Evolutionary conservation across 2,113 vertebrate species (phyloP), one percentile per base, ranked within the genome.

Genomic region (Chloropsis cyanopogon): DNA sequence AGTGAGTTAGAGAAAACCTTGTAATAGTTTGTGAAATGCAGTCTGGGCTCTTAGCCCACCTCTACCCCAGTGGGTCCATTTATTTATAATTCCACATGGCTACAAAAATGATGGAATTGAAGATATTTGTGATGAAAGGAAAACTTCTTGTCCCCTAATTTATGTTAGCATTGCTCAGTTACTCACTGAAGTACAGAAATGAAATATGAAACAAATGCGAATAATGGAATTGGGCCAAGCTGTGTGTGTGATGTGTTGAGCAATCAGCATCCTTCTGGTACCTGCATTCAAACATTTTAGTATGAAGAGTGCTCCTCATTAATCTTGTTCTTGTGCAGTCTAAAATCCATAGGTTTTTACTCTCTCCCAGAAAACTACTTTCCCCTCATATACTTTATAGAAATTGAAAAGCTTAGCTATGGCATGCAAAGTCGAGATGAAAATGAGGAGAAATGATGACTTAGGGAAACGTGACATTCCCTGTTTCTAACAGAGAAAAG

Each of bases 81-180:
- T 93, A 83, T 86, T 96, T 90, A 16, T 95, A 68, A 68, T 93
- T 92, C 83, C 88, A 90, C 52, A 71, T 83, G 82, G 50, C 76
- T 97, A 71, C 59, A 81, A 42, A 96, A 93, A 66, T 88, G 47
- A 96, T 88, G 69, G 86, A 88, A 94, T 28, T 88, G 87, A 94
- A 86, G 90, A 82, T 80, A 88, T 66, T 86, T 93, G 72, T 92
- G 92, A 94, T 96, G 82, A 96, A 93, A 96, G 49, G 53, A 65
- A 91, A 90, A 81, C 39, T 80, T 88, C 79, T 93, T 93, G 89
- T 85, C 92, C 68, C 33, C 52, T 91, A 91, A 90, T 94, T 95
- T 94, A 91, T 94, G 82, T 81, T 78, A 90, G 66, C 59, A 10
- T 86, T 78, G 59, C 82, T 92, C 86, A 95, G 20, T 96, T 92